A percentile compares a stretch with the other conserved stretches of the same genome.
Conservation (phyloP, 2,113 vertebrate species). For the Calidris pugnax region DNA sequence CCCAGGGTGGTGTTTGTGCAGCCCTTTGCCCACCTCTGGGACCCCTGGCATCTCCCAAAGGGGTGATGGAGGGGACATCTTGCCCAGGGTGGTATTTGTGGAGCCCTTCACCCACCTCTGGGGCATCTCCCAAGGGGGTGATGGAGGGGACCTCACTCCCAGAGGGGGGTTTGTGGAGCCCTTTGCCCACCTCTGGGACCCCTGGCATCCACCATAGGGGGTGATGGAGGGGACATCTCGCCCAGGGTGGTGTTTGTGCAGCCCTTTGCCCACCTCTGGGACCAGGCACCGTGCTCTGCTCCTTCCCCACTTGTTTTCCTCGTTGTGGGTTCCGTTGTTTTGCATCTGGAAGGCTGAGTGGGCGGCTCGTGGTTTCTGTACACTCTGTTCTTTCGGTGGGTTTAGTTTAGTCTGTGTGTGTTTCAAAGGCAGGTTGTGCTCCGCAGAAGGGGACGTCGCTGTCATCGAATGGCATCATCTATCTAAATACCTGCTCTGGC, state of each 20-base stretch:
- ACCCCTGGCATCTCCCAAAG: background rate
- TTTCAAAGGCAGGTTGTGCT: no score
- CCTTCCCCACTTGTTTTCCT: no score
- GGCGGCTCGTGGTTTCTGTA: no score
- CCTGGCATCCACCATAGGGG: background rate
- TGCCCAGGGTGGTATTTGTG: background rate
- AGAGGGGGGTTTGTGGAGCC: background rate
- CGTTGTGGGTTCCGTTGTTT: no score
- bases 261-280: background rate
- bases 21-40: background rate
- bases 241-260: background rate
- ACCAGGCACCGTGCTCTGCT: no score
- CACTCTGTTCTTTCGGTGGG: no score
- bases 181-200: background rate
- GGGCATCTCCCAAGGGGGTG: background rate
- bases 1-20: background rate
- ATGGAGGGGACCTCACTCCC: rapidly evolving
- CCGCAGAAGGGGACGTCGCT: no score
- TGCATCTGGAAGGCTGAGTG: no score
- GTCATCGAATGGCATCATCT: no score
- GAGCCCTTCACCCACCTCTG: background rate
- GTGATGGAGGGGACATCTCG: rapidly evolving
- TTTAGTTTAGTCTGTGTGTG: no score
- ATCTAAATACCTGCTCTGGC: no score
- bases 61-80: rapidly evolving